phyloP scores from a whole-genome alignment of 2,797 vertebrate genomes.

The Chelon auratus region DNA sequence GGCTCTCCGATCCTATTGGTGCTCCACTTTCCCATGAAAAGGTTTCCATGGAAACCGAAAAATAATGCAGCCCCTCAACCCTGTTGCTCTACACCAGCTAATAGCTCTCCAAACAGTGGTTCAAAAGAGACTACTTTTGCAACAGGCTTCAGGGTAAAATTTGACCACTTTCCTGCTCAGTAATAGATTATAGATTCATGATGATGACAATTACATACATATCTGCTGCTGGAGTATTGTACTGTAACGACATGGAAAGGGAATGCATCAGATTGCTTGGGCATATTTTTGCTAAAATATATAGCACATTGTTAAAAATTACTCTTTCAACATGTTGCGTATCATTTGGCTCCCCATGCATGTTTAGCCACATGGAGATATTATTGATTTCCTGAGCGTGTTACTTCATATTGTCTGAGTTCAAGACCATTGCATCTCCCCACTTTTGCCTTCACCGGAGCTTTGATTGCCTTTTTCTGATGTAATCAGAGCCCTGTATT shows the following conservation, averaged over 20 bases:
- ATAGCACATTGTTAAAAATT: slow-evolving; percentile 52
- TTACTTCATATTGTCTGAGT: slow-evolving; percentile 50
- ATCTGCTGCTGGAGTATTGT: slow-evolving; percentile 42
- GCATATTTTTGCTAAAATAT: slow-evolving; percentile 41
- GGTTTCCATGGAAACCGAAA: slow-evolving; percentile 83
- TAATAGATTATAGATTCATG: slow-evolving; percentile 36
- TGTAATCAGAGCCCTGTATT: slow-evolving; percentile 64
- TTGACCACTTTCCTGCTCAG: slow-evolving; percentile 39
- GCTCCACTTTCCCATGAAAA: slow-evolving; percentile 77
- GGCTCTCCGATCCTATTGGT: slow-evolving; percentile 72
- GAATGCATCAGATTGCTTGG: slow-evolving; percentile 40
- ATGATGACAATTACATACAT: slow-evolving; percentile 32
- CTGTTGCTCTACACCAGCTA: slow-evolving; percentile 75
- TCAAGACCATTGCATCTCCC: slow-evolving; percentile 61
- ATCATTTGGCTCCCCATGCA: slow-evolving; percentile 18
- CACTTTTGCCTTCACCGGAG: slow-evolving; percentile 55
- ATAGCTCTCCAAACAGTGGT: slow-evolving; percentile 76
- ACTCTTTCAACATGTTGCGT: slow-evolving; percentile 16
- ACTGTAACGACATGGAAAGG: slow-evolving; percentile 39
- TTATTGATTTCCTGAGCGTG: slow-evolving; percentile 59
- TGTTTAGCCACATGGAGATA: slow-evolving; percentile 30
- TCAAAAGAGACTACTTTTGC: slow-evolving; percentile 57
- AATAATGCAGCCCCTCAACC: slow-evolving; percentile 78
- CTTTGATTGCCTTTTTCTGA: slow-evolving; percentile 74
- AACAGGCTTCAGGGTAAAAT: slow-evolving; percentile 69